Conservation (phyloP, 2,113 vertebrate species). For the Amblyornis subalaris region DNA sequence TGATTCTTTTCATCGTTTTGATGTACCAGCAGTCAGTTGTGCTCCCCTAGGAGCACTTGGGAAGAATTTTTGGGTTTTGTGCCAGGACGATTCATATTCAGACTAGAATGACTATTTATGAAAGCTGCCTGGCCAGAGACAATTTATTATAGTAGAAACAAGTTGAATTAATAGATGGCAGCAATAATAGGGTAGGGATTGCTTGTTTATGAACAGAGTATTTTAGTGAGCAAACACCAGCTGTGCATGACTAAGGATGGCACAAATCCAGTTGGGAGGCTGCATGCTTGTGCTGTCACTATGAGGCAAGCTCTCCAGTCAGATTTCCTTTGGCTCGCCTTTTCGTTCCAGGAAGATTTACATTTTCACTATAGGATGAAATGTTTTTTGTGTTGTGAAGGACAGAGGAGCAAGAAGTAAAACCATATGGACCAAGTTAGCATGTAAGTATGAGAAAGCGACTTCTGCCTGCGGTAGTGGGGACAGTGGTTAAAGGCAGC, state of each 20-base stretch:
- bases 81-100: constrained; percentile 39
- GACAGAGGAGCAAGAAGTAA: neutral
- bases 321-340: constrained; percentile 35
- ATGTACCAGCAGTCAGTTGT: constrained; percentile 22
- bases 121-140: constrained; percentile 42
- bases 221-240: constrained; percentile 73
- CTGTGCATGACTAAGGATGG: constrained; percentile 69
- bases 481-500: neutral
- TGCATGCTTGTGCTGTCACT: constrained; percentile 39
- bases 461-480: neutral
- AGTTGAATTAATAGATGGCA: constrained; percentile 68
- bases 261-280: constrained; percentile 62
- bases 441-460: neutral
- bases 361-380: constrained; percentile 12
- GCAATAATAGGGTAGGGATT: constrained; percentile 61
- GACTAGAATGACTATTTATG: constrained; percentile 48
- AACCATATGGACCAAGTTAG: neutral
- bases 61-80: constrained; percentile 34
- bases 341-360: constrained; percentile 30
- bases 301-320: constrained; percentile 27
- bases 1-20: constrained; percentile 41
- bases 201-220: constrained; percentile 71
- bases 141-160: constrained; percentile 65
- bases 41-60: constrained; percentile 27
- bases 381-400: neutral